Evolutionary conservation across 2,888 invertebrate species (phyloP), one percentile per base, ranked within the genome.

Genomic region (Aleiodes testaceus): DNA sequence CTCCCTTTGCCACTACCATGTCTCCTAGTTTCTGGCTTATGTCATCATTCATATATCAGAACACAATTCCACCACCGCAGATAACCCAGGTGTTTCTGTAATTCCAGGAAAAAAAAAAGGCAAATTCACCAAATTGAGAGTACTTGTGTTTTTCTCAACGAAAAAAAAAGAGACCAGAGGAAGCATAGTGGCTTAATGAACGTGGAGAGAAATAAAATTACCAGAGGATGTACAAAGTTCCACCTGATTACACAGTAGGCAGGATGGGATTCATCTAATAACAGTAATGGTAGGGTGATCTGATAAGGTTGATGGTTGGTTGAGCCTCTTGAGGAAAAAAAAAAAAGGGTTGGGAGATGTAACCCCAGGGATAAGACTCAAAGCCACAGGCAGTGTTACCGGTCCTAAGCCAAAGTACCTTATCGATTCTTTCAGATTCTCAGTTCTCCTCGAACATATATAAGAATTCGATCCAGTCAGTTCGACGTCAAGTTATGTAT

Each of bases 231-330:
- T 18, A 53, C n/a, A 12, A 66, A 50, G 42, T 53, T 18, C 9
- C 22, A 47, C 16, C 16, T 36, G 63, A 53, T 52, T 52, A 52
- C 63, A 11, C 30, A 49, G 52, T 53, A 45, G 64, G 61, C 59
- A 30, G 30, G 50, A 63, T 22, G 64, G 45, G 64, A 64, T 64
- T 69, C 53, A 69, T 69, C 64, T 70, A 70, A 70, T 70, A 70
- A 70, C 55, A 12, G 64, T 70, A 55, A 70, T 70, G 65, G 70
- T 14, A 47, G 65, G 65, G 53, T 55, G 70, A 70, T 70, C 70
- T 70, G 70, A 70, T 70, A 70, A 64, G 11, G 45, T 47, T 47
- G 18, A 55, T 49, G 70, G 50, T 42, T 55, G 65, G 52, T 52
- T 12, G 30, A 30, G 14, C 50, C 50, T 18, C 50, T 50, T 50